A percentile compares a stretch with the other conserved stretches of the same genome.
Evolutionary conservation across 1,140 invertebrate species (phyloP).

Genomic region (Drosophila willistoni): DNA sequence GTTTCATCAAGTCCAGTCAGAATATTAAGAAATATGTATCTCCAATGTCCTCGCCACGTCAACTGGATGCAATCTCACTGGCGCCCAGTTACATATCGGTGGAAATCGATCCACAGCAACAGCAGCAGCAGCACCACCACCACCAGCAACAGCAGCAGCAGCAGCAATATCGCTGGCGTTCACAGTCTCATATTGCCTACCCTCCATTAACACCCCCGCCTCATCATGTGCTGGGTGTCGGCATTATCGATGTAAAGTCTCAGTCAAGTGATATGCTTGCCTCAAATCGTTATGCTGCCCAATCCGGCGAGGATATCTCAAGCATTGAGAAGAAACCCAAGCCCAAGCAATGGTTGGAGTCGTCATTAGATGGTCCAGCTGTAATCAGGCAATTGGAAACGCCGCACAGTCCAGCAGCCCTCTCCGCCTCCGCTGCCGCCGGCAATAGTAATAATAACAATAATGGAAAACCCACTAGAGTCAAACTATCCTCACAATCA

Average conservation of each 20-base stretch:
- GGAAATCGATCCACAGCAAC: constrained; percentile 49
- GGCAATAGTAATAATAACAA: constrained; percentile 24
- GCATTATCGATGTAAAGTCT: constrained; percentile 54
- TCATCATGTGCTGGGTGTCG: constrained; percentile 22
- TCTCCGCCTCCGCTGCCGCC: constrained; percentile 13
- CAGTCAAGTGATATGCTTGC: constrained; percentile 79
- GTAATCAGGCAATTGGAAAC: constrained; percentile 70
- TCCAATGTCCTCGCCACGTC: constrained; percentile 66
- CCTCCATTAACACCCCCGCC: constrained; percentile 56
- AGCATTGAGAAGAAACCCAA: constrained; percentile 75
- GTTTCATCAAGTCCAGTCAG: constrained; percentile 80
- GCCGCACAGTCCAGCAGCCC: constrained; percentile 53
- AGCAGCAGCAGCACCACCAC: constrained; percentile 25
- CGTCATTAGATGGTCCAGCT: constrained; percentile 84
- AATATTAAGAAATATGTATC: constrained; percentile 80
- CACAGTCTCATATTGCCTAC: constrained; percentile 67
- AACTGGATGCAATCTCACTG: constrained; percentile 73
- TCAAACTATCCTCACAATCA: constrained; percentile 79
- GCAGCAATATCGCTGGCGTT: constrained; percentile 72
- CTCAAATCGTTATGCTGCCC: constrained; percentile 50
- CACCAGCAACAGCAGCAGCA: constrained; percentile 27
- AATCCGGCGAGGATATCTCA: constrained; percentile 70
- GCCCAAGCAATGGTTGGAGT: constrained; percentile 84
- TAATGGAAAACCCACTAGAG: constrained; percentile 47
- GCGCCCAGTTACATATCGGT: constrained; percentile 76